A percentile compares a stretch with the other conserved stretches of the same genome.
Conservation (phyloP, 2,888 invertebrate genomes). For the Phengaris arion region DNA sequence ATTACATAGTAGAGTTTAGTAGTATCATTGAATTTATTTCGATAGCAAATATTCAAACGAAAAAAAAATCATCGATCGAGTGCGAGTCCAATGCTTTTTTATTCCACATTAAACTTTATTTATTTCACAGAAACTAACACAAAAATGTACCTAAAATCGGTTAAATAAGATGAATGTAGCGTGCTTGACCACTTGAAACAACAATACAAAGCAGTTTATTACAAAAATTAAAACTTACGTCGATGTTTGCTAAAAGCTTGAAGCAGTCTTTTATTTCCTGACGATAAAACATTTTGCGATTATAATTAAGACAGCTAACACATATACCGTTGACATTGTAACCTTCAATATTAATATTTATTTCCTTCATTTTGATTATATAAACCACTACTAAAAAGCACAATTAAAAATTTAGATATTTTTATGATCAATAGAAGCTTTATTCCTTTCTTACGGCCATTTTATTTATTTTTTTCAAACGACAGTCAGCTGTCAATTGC, state of each 20-base stretch:
- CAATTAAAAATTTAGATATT: conserved; percentile 43
- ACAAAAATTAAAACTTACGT: conserved; percentile 52
- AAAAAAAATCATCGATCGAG: conserved; percentile 15
- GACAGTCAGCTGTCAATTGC: conserved; percentile 28
- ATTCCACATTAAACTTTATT: not conserved
- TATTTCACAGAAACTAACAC: conserved; percentile 6
- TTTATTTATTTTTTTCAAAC: conserved; percentile 45
- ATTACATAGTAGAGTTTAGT: no score
- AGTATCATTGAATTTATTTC: no score
- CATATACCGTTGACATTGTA: conserved; percentile 74
- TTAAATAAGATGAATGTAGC: not conserved
- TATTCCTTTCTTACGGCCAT: conserved; percentile 71
- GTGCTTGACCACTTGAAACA: not conserved
- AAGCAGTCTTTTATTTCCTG: conserved; percentile 58
- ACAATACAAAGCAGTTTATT: not conserved
- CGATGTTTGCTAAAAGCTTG: conserved; percentile 61
- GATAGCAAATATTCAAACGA: not conserved
- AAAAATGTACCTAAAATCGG: not conserved
- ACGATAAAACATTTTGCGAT: conserved; percentile 65
- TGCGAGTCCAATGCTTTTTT: conserved; percentile 20
- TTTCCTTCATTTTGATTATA: conserved; percentile 58
- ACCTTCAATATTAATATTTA: conserved; percentile 73
- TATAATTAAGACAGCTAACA: conserved; percentile 69
- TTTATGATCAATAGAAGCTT: conserved; percentile 60
- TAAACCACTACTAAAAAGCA: conserved; percentile 27